Base-by-base conservation (phyloP, 1,140 invertebrate genomes). In the Hydropsyche tenuis region DNA sequence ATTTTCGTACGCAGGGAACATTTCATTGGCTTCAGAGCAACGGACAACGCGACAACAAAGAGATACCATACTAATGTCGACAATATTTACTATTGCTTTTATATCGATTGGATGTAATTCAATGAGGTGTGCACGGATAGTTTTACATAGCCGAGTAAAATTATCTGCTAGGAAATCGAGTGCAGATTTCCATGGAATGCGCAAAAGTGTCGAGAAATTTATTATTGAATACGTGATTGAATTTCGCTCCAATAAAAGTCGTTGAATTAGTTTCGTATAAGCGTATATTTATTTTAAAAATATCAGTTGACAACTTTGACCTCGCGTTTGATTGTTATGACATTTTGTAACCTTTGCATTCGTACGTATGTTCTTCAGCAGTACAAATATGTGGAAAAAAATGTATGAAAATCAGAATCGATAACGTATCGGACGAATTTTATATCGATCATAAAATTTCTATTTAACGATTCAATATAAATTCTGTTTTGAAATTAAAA, bases 31-130 rank as follows among this genome's bases (percentile, higher is more conserved):
- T 70, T 70, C 69, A 37, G 16, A 70, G 23, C 53, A 25, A 43
- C 18, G 53, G 3, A 45, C 25, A 60, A 2, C 22, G 48, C 14
- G 23, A 48, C 65, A 68, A 68, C 43, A 68, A 70, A 72, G 42
- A 43, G 56, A 72, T 63, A 37, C 70, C 70, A 63, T 72, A 72
- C 30, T 63, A 72, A 62, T 72, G 70, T 64, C 27, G 37, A 60
- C 60, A 72, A 63, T 72, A 72, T 72, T 72, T 62, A 64, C 70
- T 71, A 71, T 71, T 62, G 69, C 69, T 64, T 72, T 72, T 72
- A 72, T 72, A 72, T 72, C 70, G 70, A 72, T 72, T 63, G 46
- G 30, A 37, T 70, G 68, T 70, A 70, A 70, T 70, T 70, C 65
- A 68, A 68, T 68, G 65, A 68, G 45, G 16, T 22, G 43, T 46